These are phyloP conservation scores for Venusia cambrica DNA, from an alignment of 2,888 invertebrate genomes.

Conservation along the genomic window DNA sequence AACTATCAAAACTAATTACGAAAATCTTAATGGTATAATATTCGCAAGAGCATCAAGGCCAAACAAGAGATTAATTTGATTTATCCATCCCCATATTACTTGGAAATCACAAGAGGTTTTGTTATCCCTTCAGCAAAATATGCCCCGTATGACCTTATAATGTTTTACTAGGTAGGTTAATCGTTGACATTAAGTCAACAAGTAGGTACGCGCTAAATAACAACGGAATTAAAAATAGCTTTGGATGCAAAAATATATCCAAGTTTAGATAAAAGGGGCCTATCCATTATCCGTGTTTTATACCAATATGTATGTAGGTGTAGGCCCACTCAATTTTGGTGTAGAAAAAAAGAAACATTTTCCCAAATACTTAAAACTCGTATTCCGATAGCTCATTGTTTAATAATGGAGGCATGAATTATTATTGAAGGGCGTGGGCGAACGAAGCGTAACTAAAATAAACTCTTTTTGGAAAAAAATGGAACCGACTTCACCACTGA, in stretches of 20 bases:
- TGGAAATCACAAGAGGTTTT: slow-evolving; percentile 7
- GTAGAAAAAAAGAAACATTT: slow-evolving; percentile 13
- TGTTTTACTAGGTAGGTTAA: too few relatives aligned
- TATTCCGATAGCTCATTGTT: slow-evolving; percentile 31
- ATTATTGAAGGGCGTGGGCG: slow-evolving; percentile 19
- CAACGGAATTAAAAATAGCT: too few relatives aligned
- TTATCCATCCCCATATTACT: slow-evolving; percentile 19
- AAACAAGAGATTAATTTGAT: slow-evolving; percentile 23
- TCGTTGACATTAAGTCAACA: too few relatives aligned
- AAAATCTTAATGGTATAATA: slow-evolving; percentile 23
- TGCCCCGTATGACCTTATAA: too few relatives aligned
- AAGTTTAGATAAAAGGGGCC: too few relatives aligned
- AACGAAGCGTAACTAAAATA: slow-evolving; percentile 17
- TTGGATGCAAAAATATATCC: too few relatives aligned
- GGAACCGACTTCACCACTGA: too few relatives aligned
- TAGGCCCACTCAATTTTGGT: slow-evolving; percentile 1
- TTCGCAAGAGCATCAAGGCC: slow-evolving; percentile 22
- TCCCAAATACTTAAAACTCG: slow-evolving; percentile 22
- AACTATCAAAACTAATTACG: slow-evolving; percentile 26
- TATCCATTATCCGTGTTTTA: too few relatives aligned
- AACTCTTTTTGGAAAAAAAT: slow-evolving; percentile 10
- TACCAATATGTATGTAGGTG: too few relatives aligned
- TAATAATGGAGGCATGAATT: slow-evolving; percentile 31
- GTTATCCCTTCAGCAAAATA: too few relatives aligned
- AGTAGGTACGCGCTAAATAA: too few relatives aligned